These are phyloP conservation scores for Brachymystax lenok DNA, from an alignment of 2,797 vertebrate species.

Conservation along the genomic window DNA sequence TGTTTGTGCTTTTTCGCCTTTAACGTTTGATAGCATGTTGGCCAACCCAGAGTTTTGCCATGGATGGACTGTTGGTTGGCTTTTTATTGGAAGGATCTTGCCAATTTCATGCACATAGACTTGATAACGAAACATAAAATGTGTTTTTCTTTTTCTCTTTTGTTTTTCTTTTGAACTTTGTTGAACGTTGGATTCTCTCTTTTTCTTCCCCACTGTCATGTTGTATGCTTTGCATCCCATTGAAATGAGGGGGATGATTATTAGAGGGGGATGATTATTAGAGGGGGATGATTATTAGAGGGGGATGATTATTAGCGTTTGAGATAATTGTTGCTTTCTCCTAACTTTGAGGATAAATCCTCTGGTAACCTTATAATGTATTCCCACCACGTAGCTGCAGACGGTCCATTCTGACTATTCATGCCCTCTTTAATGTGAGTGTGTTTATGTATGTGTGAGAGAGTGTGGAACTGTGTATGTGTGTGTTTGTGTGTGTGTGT, in stretches of 20 bases:
- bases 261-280: slow-evolving; percentile 60
- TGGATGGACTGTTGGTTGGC: slow-evolving; percentile 68
- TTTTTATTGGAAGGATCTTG: slow-evolving; percentile 72
- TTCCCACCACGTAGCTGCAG: slow-evolving; percentile 70
- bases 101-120: slow-evolving; percentile 79
- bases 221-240: slow-evolving; percentile 72
- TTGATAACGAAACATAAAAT: slow-evolving; percentile 69
- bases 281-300: no score
- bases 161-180: slow-evolving; percentile 55
- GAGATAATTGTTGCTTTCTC: slow-evolving; percentile 62
- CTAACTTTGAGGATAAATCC: slow-evolving; percentile 63
- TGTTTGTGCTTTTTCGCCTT: slow-evolving; percentile 62
- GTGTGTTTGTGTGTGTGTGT: slow-evolving; percentile 36
- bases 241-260: slow-evolving; percentile 55
- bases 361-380: slow-evolving; percentile 68
- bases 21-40: slow-evolving; percentile 60
- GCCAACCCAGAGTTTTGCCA: slow-evolving; percentile 54
- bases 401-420: slow-evolving; percentile 57
- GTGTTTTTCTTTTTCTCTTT: slow-evolving; percentile 47
- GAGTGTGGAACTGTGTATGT: slow-evolving; percentile 38
- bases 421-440: slow-evolving; percentile 50
- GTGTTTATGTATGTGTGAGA: slow-evolving; percentile 54
- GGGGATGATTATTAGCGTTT: slow-evolving; percentile 58
- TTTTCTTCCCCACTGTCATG: slow-evolving; percentile 65
- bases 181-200: slow-evolving; percentile 52